Evolutionary conservation across 2,113 vertebrate genomes (phyloP).

Genomic region (Xenopus laevis): DNA sequence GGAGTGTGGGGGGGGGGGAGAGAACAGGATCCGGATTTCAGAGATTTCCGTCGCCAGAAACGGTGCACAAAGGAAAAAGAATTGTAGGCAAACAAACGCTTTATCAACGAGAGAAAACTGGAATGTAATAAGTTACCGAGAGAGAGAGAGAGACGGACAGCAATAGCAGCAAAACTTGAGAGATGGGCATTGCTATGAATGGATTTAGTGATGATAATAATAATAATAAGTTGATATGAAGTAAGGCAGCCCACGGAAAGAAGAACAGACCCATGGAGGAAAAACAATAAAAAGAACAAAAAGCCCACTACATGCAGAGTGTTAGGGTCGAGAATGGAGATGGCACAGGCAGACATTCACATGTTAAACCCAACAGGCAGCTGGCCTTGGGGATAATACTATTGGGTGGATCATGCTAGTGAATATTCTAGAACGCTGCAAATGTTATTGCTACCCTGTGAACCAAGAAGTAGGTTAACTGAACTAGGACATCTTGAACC

Average conservation of each 20-base stretch:
- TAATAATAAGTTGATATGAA: conserved; percentile 53
- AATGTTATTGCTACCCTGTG: background rate
- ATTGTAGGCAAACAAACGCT: conserved; percentile 9
- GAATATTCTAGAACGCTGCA: conserved; percentile 31
- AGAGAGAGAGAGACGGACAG: conserved; percentile 60
- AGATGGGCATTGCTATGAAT: conserved; percentile 62
- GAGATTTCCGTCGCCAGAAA: conserved; percentile 52
- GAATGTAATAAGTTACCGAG: conserved; percentile 65
- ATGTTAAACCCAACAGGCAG: conserved; percentile 44
- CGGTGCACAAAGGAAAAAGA: conserved; percentile 15
- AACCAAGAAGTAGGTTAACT: background rate
- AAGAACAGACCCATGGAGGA: conserved; percentile 54
- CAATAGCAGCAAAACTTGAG: conserved; percentile 60
- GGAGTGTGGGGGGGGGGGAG: conserved; percentile 57
- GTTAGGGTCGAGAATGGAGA: conserved; percentile 77
- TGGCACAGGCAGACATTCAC: conserved; percentile 75
- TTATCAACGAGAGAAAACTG: conserved; percentile 61
- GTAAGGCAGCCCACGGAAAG: conserved; percentile 56
- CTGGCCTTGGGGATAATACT: conserved; percentile 5
- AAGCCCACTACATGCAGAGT: conserved; percentile 65
- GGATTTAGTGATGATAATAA: conserved; percentile 61
- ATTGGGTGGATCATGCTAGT: conserved; percentile 26
- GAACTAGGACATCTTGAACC: background rate
- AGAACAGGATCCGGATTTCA: conserved; percentile 60
- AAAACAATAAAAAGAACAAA: background rate